Conservation (phyloP, 2,888 invertebrate genomes). For the Drosophila peninsularis region DNA sequence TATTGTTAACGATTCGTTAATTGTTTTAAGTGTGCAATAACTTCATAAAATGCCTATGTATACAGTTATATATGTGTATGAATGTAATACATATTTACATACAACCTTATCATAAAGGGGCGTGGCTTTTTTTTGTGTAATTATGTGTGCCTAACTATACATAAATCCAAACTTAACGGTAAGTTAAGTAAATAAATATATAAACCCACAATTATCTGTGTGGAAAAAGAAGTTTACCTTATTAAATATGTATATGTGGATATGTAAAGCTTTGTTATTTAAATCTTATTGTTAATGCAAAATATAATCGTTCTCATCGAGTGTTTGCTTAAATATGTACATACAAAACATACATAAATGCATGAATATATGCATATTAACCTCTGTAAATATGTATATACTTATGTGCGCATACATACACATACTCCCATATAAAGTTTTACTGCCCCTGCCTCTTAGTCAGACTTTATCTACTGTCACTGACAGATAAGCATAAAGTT, state of each 20-base stretch:
- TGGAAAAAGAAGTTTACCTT: not conserved
- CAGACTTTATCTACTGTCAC: not conserved
- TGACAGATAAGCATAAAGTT: not conserved
- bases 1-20: not conserved
- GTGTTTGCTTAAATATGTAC: not conserved
- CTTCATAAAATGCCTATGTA: not conserved
- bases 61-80: not conserved
- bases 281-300: not conserved
- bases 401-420: not conserved
- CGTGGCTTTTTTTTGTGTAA: conserved; percentile 6
- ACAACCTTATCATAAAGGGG: conserved; percentile 12
- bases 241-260: not conserved
- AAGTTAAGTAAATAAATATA: no score
- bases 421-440: not conserved
- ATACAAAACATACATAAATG: not conserved
- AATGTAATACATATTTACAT: conserved; percentile 16
- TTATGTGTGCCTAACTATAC: conserved; percentile 4
- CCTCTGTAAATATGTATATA: not conserved
- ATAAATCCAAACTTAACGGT: conserved; percentile 1
- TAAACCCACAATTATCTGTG: no score
- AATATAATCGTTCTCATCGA: not conserved
- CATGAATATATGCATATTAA: not conserved
- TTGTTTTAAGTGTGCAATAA: conserved; percentile 2
- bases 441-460: not conserved
- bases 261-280: not conserved